phyloP scores from a whole-genome alignment of 2,797 vertebrate species.

The Todus mexicanus region DNA sequence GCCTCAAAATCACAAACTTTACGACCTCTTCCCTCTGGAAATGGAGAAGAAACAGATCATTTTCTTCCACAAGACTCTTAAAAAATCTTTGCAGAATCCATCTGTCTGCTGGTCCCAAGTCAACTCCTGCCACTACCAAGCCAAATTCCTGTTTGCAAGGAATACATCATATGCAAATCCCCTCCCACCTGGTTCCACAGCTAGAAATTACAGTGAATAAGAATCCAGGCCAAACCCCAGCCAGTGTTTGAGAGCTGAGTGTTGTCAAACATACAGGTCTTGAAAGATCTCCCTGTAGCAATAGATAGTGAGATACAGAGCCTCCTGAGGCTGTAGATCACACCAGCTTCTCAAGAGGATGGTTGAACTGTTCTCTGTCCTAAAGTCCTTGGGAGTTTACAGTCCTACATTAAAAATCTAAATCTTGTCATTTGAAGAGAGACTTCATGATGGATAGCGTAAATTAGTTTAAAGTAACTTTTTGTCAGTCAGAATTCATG shows the following conservation, averaged over 20 bases:
- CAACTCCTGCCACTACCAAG: neutral
- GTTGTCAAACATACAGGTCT: neutral
- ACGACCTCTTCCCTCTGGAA: neutral
- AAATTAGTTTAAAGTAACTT: slow-evolving; percentile 71
- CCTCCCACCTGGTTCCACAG: neutral
- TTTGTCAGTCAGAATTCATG: slow-evolving; percentile 66
- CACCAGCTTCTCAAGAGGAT: neutral
- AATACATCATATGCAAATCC: neutral
- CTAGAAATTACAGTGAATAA: neutral
- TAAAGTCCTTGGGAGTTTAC: slow-evolving; percentile 68
- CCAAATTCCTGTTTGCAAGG: neutral
- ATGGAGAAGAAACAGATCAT: neutral
- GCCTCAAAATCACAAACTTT: neutral
- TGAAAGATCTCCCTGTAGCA: neutral
- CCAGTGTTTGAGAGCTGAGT: neutral
- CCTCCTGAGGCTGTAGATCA: neutral
- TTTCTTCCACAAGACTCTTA: neutral
- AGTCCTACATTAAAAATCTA: slow-evolving; percentile 47
- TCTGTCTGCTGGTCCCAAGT: neutral
- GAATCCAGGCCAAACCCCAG: neutral
- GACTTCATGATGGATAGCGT: slow-evolving; percentile 48
- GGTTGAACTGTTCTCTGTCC: slow-evolving; percentile 1
- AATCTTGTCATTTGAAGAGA: slow-evolving; percentile 58
- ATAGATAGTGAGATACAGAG: neutral
- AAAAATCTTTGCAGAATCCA: neutral